A percentile compares a stretch with the other conserved stretches of the same genome.
phyloP scores from a whole-genome alignment of 2,888 invertebrate species.

The Minunthozetes semirufus region DNA sequence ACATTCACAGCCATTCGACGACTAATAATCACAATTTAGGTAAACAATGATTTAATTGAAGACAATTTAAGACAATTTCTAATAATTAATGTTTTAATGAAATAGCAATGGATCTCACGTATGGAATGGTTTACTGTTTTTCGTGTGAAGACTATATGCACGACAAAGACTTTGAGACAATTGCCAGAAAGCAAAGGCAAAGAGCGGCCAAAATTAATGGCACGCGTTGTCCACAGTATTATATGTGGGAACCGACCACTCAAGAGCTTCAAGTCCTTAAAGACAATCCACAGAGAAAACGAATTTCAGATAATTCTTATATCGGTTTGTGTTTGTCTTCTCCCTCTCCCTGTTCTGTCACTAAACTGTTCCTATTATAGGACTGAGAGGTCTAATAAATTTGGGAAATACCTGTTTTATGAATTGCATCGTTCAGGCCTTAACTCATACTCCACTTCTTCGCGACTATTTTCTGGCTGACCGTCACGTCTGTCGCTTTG shows the following conservation, averaged over 20 bases:
- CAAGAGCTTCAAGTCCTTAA: constrained; percentile 68
- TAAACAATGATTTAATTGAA: constrained; percentile 45
- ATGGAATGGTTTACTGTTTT: constrained; percentile 82
- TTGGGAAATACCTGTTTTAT: constrained; percentile 97
- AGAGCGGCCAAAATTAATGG: constrained; percentile 45
- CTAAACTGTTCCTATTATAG: constrained; percentile 48
- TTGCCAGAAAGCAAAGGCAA: constrained; percentile 48
- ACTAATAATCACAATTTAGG: constrained; percentile 70
- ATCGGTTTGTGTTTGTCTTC: constrained; percentile 55
- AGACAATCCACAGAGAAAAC: constrained; percentile 67
- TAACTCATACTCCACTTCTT: constrained; percentile 89
- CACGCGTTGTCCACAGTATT: constrained; percentile 52
- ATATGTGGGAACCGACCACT: constrained; percentile 70
- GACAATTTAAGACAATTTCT: constrained; percentile 20
- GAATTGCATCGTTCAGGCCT: constrained; percentile 92
- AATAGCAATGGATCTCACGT: constrained; percentile 71
- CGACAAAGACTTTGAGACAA: constrained; percentile 60
- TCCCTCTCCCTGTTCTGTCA: constrained; percentile 15
- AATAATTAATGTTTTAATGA: background rate
- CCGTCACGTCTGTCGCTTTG: constrained; percentile 71
- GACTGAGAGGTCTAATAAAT: constrained; percentile 87
- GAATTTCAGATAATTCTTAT: constrained; percentile 71
- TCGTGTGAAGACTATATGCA: constrained; percentile 88
- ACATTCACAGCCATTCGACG: constrained; percentile 78
- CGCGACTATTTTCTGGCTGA: constrained; percentile 93